Conservation (phyloP, 2,888 invertebrate species). For the Macrophya annulata region DNA sequence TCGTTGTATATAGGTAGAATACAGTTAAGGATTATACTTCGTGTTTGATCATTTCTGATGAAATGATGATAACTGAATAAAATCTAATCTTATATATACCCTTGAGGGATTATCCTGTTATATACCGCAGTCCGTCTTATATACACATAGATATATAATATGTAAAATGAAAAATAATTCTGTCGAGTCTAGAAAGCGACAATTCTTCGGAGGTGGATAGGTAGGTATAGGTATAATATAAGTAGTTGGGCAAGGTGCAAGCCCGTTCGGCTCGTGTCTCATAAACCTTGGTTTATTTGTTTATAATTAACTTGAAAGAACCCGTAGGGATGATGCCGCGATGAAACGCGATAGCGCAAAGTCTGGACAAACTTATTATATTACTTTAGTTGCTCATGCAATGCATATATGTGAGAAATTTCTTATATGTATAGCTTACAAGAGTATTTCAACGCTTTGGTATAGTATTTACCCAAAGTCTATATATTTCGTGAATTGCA, state of each 20-base stretch:
- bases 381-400: constrained; percentile 56
- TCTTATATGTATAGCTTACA: constrained; percentile 3
- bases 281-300: constrained; percentile 57
- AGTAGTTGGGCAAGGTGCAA: constrained; percentile 8
- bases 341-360: constrained; percentile 63
- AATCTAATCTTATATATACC: neutral
- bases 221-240: neutral
- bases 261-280: constrained; percentile 48
- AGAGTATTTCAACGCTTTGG: neutral
- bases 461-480: constrained; percentile 35
- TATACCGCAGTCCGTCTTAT: neutral
- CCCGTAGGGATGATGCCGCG: constrained; percentile 55
- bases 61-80: neutral
- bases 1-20: too few relatives aligned
- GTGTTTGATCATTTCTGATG: neutral
- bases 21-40: neutral
- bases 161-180: neutral
- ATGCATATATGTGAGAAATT: neutral
- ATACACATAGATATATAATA: neutral
- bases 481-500: neutral
- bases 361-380: constrained; percentile 63
- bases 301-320: constrained; percentile 54
- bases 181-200: neutral
- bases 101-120: neutral
- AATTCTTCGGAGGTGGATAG: neutral